Evolutionary conservation across 2,113 vertebrate species (phyloP), one percentile per base, ranked within the genome.

Genomic region (Motacilla tschutschensis): DNA sequence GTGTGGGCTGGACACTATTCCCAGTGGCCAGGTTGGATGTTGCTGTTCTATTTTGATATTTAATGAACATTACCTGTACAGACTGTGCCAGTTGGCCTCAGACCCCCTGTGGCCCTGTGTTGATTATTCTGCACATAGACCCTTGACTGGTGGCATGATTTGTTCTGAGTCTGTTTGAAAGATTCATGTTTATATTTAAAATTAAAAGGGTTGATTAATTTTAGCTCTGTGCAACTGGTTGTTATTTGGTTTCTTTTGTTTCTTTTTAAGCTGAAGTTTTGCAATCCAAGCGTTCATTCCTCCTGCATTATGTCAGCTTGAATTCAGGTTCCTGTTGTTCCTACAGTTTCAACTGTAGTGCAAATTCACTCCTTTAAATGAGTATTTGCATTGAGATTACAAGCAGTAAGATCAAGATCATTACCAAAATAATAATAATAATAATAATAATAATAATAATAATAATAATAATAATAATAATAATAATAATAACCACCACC

Each of bases 231-330:
- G 33, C 51, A 79, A 25, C 20, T 77, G 36, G 16, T 76, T 40
- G 38, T 65, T 67, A 46, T 6, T 90, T 28, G 26, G 17, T 0
- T 2, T 33, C 38, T 33, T 83, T 57, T 62, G 65, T 79, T 65
- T 53, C 17, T 63, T 91, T 58, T 79, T 59, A 63, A 76, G 36
- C 43, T 79, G 25, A 70, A 85, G 77, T 89, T 91, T 88, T 87
- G 65, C 77, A 91, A 10, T 90, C 67, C 3, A 2, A 73, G 28
- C 74, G 76, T 90, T 89, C 78, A 86, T 90, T 89, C 81, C 31
- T 70, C 44, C 58, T 63, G 57, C 7, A 2, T 81, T 90, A 48
- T 29, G 22, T 92, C 78, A 90, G 6, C 43, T 69, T 62, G 47
- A 50, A 17, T 79, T 43, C 8, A 35, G 79, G 20, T 62, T 89